These are phyloP conservation scores for Camponotus pennsylvanicus DNA, from an alignment of 1,140 invertebrate genomes.

Conservation along the genomic window DNA sequence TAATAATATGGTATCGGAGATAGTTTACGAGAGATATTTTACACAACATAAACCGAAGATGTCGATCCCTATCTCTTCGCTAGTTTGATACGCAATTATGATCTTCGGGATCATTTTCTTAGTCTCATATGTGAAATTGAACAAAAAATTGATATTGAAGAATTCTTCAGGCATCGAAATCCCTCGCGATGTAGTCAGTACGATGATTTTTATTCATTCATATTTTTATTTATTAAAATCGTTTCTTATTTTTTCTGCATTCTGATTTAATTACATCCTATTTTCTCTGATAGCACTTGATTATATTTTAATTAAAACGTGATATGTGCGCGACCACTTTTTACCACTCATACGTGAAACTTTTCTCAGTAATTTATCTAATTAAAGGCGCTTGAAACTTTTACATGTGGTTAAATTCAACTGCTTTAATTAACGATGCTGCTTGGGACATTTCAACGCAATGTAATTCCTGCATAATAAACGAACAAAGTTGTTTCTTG, in stretches of 20 bases:
- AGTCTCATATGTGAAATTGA: conserved; percentile 57
- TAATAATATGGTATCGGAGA: neutral
- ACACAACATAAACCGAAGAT: conserved; percentile 28
- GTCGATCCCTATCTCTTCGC: neutral
- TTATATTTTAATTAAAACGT: neutral
- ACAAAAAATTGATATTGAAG: conserved; percentile 46
- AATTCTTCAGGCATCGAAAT: conserved; percentile 70
- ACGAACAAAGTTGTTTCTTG: neutral
- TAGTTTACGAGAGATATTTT: conserved; percentile 33
- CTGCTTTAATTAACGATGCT: conserved; percentile 40
- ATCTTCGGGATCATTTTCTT: conserved; percentile 8
- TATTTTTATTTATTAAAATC: neutral
- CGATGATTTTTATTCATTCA: neutral
- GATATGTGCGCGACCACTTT: too few relatives aligned
- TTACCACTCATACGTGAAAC: neutral
- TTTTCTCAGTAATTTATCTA: neutral
- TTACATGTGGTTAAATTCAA: neutral
- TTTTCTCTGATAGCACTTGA: too few relatives aligned
- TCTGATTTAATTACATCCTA: neutral
- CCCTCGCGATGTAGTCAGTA: conserved; percentile 30
- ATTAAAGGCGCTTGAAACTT: neutral
- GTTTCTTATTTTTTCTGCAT: conserved; percentile 1
- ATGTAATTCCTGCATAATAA: neutral
- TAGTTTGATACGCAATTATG: conserved; percentile 16
- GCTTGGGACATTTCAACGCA: conserved; percentile 19